Evolutionary conservation across 2,888 invertebrate species (phyloP).

Genomic region (Cantharis lateralis): DNA sequence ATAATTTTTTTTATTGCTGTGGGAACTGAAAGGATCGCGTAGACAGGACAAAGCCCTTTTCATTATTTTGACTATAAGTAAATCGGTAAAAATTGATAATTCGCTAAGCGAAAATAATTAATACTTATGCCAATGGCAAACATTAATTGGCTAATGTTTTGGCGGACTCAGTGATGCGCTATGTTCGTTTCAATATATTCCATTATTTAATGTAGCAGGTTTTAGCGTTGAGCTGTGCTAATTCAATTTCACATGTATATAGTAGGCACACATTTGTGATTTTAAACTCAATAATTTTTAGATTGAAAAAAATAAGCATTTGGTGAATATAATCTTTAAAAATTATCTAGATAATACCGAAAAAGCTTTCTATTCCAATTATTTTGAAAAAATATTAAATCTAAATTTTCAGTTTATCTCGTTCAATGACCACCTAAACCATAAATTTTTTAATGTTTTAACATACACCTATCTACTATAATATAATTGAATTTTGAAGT

Average conservation of each 20-base stretch:
- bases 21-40: neutral
- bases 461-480: no score
- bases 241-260: neutral
- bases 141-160: neutral
- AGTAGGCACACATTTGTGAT: neutral
- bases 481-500: no score
- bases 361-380: no score
- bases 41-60: neutral
- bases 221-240: neutral
- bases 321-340: no score
- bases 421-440: no score
- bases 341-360: no score
- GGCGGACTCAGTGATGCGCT: neutral
- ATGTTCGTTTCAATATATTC: neutral
- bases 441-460: no score
- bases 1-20: neutral
- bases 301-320: no score
- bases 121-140: neutral
- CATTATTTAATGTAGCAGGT: neutral
- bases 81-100: neutral
- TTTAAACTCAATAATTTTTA: neutral
- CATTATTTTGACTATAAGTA: neutral
- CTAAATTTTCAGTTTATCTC: no score
- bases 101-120: neutral
- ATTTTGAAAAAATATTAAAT: no score